Evolutionary conservation across 2,888 invertebrate genomes (phyloP).

Genomic region (Leucoma salicis): DNA sequence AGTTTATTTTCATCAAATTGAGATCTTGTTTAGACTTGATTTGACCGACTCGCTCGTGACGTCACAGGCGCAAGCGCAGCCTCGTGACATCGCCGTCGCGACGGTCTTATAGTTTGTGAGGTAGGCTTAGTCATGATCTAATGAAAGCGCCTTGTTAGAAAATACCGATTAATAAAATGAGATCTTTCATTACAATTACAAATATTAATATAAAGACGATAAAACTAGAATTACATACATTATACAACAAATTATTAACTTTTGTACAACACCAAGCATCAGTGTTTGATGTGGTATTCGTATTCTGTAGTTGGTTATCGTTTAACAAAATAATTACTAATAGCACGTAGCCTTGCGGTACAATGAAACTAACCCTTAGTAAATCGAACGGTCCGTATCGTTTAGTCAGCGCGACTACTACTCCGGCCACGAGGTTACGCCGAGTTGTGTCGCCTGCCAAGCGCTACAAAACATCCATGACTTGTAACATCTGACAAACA

Average conservation of each 20-base stretch:
- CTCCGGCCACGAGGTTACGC: not conserved
- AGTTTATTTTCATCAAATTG: conserved; percentile 82
- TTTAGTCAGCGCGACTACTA: not conserved
- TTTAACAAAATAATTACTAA: conserved; percentile 53
- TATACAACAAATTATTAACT: conserved; percentile 79
- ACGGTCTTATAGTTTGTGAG: conserved; percentile 77
- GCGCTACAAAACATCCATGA: conserved; percentile 28
- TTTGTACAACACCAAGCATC: conserved; percentile 63
- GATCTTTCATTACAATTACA: conserved; percentile 82
- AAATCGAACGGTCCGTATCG: conserved; percentile 38
- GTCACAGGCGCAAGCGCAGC: conserved; percentile 25
- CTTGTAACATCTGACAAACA: conserved; percentile 40
- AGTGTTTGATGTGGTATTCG: conserved; percentile 53
- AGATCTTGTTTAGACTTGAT: conserved; percentile 81
- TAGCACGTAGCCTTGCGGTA: conserved; percentile 69
- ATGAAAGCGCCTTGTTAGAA: conserved; percentile 82
- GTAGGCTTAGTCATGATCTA: conserved; percentile 82
- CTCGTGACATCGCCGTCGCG: conserved; percentile 40
- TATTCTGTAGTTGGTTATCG: conserved; percentile 53
- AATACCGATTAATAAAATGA: conserved; percentile 83
- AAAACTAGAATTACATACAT: conserved; percentile 79
- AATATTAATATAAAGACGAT: conserved; percentile 80
- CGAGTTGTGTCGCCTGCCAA: conserved; percentile 9
- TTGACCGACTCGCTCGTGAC: conserved; percentile 54
- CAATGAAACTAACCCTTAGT: conserved; percentile 63